Evolutionary conservation across 2,113 vertebrate species (phyloP).

Genomic region (Notechis scutatus): DNA sequence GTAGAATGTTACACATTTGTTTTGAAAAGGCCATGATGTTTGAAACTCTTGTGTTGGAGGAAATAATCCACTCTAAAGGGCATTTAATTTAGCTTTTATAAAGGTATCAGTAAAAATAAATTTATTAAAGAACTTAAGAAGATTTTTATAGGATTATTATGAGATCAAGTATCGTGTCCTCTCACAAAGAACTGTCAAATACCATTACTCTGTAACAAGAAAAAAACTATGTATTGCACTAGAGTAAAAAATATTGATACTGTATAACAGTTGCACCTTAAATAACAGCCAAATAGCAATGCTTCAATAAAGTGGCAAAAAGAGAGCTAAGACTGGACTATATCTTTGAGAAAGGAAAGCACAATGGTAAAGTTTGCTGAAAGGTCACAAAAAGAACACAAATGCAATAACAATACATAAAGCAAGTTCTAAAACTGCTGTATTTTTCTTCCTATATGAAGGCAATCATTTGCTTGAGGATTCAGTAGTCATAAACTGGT

Average conservation of each 20-base stretch:
- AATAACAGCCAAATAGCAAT: neutral
- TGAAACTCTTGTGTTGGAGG: neutral
- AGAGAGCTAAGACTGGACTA: neutral
- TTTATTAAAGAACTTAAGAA: neutral
- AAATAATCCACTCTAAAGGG: conserved; percentile 21
- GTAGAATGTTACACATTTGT: neutral
- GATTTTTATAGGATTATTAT: neutral
- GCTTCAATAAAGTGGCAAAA: neutral
- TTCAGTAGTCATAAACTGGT: neutral
- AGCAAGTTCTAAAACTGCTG: neutral
- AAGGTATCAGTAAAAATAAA: conserved; percentile 9
- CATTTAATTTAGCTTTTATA: neutral
- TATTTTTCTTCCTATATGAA: neutral
- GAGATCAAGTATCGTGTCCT: neutral
- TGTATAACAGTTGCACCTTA: neutral
- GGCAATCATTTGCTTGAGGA: neutral
- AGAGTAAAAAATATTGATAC: neutral
- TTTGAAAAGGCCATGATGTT: neutral
- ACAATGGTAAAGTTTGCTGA: neutral
- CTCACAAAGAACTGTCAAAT: neutral
- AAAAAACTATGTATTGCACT: neutral
- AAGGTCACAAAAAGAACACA: neutral
- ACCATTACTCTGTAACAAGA: neutral
- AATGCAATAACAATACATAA: neutral
- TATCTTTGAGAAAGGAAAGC: neutral